Evolutionary conservation across 2,797 vertebrate genomes (phyloP).

Genomic region (Crenuchus spilurus): DNA sequence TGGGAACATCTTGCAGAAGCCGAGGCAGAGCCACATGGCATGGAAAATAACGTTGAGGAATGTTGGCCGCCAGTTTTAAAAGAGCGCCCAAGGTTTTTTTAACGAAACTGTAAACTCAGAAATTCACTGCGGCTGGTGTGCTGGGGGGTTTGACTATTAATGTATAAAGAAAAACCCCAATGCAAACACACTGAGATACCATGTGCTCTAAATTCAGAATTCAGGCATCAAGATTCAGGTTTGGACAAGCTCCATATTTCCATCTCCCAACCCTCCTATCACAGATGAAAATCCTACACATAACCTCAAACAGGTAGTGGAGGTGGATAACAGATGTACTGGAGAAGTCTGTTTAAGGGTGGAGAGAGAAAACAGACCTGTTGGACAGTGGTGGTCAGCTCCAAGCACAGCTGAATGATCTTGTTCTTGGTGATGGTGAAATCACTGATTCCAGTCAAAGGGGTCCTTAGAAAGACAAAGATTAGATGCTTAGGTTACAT

Average conservation of each 20-base stretch:
- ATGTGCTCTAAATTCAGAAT: background rate
- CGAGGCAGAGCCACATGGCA: constrained; percentile 69
- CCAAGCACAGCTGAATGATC: constrained; percentile 97
- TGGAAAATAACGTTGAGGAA: constrained; percentile 58
- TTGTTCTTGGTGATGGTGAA: constrained; percentile 96
- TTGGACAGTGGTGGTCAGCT: constrained; percentile 96
- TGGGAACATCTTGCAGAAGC: constrained; percentile 56
- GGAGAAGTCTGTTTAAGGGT: constrained; percentile 8
- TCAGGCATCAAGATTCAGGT: constrained; percentile 58
- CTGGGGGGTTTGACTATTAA: constrained; percentile 68
- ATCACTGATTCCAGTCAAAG: constrained; percentile 94
- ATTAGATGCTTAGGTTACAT: background rate
- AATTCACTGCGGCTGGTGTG: constrained; percentile 59
- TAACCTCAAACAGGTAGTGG: background rate
- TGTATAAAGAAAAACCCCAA: constrained; percentile 45
- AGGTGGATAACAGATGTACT: background rate
- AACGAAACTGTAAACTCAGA: constrained; percentile 67
- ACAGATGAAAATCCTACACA: constrained; percentile 53
- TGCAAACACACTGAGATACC: constrained; percentile 65
- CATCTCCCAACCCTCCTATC: constrained; percentile 55
- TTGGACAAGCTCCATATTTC: constrained; percentile 67
- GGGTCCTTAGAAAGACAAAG: constrained; percentile 78
- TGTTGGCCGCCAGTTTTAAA: constrained; percentile 63
- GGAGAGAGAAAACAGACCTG: constrained; percentile 82
- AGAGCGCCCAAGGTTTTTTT: constrained; percentile 57